phyloP scores from a whole-genome alignment of 2,113 vertebrate species.

The Daphoenositta chrysoptera region DNA sequence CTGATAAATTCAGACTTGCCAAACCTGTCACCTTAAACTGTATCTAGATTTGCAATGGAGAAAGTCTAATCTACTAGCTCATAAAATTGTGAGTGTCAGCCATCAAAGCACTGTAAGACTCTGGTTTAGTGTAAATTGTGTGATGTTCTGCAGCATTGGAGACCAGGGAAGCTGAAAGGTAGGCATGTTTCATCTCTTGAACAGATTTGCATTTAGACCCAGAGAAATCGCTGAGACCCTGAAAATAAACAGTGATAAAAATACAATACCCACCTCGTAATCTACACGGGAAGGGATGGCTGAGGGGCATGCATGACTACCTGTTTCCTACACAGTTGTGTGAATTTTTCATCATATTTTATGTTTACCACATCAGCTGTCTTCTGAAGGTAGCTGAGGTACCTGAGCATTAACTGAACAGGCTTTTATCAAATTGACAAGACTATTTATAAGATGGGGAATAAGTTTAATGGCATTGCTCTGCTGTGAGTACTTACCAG shows the following conservation, averaged over 20 bases:
- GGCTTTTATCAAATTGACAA: neutral
- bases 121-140: neutral
- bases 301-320: neutral
- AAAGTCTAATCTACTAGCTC: conserved; percentile 7
- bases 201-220: neutral
- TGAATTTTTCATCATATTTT: neutral
- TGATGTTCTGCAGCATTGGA: neutral
- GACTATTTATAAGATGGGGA: neutral
- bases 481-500: neutral
- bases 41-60: neutral
- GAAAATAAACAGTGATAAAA: neutral
- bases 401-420: neutral
- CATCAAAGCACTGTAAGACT: neutral
- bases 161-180: neutral
- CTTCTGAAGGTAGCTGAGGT: neutral
- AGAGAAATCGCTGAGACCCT: neutral
- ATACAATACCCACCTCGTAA: neutral
- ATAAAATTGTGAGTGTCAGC: neutral
- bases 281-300: neutral
- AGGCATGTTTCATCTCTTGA: neutral
- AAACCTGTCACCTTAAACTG: neutral
- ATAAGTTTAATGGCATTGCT: neutral
- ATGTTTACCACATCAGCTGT: neutral
- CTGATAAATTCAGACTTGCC: neutral
- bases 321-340: neutral